phyloP scores from a whole-genome alignment of 2,888 invertebrate genomes.

The Tenthredo amoena region DNA sequence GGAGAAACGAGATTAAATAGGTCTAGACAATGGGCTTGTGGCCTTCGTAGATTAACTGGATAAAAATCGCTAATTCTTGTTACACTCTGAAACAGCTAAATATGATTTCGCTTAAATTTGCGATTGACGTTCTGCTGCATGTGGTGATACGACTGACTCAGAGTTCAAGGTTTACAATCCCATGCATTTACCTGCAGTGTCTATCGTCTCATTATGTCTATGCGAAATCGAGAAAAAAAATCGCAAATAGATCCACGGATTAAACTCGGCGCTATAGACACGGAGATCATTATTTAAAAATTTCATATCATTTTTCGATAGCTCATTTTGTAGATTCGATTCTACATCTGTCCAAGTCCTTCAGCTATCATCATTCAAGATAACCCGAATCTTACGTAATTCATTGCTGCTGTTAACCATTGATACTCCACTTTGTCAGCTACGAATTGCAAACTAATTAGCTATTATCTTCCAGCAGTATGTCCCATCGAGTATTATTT shows the following conservation, averaged over 20 bases:
- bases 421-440: neutral
- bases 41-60: conserved; percentile 14
- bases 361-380: neutral
- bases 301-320: neutral
- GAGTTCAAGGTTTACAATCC: conserved; percentile 7
- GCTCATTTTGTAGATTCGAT: neutral
- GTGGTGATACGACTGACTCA: neutral
- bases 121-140: neutral
- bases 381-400: neutral
- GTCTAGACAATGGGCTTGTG: neutral
- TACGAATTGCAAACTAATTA: conserved; percentile 17
- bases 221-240: neutral
- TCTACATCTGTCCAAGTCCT: neutral
- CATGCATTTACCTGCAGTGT: neutral
- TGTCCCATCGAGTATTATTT: neutral
- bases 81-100: neutral
- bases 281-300: neutral
- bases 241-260: neutral
- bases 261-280: neutral
- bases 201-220: neutral
- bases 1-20: neutral
- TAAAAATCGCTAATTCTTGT: conserved; percentile 3
- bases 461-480: neutral
- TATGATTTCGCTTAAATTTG: neutral
- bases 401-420: neutral